A percentile compares a stretch with the other conserved stretches of the same genome.
Conservation (phyloP, 2,113 vertebrate species). For the Dunckerocampus dactyliophorus region DNA sequence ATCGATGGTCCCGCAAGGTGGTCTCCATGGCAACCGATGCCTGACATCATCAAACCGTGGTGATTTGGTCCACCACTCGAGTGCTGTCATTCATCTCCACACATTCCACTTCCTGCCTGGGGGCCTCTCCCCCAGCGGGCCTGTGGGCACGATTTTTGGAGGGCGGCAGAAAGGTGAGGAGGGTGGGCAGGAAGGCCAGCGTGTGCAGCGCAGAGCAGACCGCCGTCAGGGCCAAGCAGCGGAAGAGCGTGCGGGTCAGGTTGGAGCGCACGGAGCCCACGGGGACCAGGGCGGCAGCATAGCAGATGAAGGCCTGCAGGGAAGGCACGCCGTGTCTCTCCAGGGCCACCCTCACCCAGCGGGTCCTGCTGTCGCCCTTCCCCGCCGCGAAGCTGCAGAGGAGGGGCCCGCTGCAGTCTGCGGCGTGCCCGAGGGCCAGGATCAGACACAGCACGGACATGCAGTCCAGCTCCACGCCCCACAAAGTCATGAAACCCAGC, state of each 20-base stretch:
- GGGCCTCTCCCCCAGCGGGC: conserved; percentile 72
- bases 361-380: conserved; percentile 93
- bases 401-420: conserved; percentile 92
- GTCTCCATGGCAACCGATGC: conserved; percentile 35
- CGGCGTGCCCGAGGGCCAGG: conserved; percentile 91
- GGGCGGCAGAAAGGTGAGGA: conserved; percentile 96
- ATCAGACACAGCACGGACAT: conserved; percentile 96
- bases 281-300: conserved; percentile 89
- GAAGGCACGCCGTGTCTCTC: conserved; percentile 95
- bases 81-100: conserved; percentile 98
- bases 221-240: conserved; percentile 96
- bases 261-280: conserved; percentile 94
- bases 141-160: conserved; percentile 83
- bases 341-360: conserved; percentile 93
- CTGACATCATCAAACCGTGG: conserved; percentile 82
- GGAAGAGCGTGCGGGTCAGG: conserved; percentile 95
- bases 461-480: conserved; percentile 96
- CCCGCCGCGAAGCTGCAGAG: conserved; percentile 94
- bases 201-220: conserved; percentile 98
- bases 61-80: conserved; percentile 97
- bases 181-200: conserved; percentile 96
- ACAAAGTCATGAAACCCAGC: conserved; percentile 97
- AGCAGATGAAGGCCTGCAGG: conserved; percentile 96
- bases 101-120: conserved; percentile 90
- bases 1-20: neutral